These are phyloP conservation scores for Metalampra italica DNA, from an alignment of 2,888 invertebrate genomes.

Conservation along the genomic window DNA sequence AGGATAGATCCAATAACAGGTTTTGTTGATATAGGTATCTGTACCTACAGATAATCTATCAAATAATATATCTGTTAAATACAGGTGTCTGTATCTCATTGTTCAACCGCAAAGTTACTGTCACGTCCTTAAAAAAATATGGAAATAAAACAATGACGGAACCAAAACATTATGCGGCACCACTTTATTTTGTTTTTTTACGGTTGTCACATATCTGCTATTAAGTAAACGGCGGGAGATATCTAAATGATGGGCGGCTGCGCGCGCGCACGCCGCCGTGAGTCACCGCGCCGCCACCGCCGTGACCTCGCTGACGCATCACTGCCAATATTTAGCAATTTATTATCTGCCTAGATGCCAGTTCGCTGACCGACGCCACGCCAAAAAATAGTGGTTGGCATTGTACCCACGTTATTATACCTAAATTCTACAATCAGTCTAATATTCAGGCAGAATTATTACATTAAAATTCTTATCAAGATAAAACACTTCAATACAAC, in stretches of 20 bases:
- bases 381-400: background rate
- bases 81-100: too few relatives aligned
- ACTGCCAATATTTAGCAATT: conserved; percentile 4
- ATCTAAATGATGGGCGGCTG: background rate
- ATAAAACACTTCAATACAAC: too few relatives aligned
- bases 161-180: background rate
- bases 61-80: too few relatives aligned
- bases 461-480: too few relatives aligned
- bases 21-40: too few relatives aligned
- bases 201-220: background rate
- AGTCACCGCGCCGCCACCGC: background rate
- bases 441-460: too few relatives aligned
- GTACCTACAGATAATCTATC: too few relatives aligned
- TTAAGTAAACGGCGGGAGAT: background rate
- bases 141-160: background rate
- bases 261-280: background rate
- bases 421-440: too few relatives aligned
- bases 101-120: too few relatives aligned
- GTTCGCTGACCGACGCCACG: background rate
- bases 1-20: too few relatives aligned
- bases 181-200: background rate
- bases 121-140: too few relatives aligned
- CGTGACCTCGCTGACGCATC: conserved; percentile 3
- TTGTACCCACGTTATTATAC: background rate
- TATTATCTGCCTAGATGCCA: background rate